These are phyloP conservation scores for Zosterops borbonicus DNA, from an alignment of 2,113 vertebrate genomes.

Conservation along the genomic window DNA sequence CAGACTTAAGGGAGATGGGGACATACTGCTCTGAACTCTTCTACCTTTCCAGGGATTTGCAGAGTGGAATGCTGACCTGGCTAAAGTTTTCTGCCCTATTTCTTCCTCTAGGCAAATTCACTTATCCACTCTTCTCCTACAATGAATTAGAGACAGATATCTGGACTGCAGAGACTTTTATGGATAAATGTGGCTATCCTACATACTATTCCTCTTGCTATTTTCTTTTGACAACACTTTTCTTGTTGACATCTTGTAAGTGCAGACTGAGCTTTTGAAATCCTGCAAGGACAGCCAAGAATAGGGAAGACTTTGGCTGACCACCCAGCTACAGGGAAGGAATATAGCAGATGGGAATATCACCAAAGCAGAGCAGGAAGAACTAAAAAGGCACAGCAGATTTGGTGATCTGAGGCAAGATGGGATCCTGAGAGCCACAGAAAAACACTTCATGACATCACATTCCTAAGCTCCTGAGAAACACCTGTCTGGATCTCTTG, in stretches of 20 bases:
- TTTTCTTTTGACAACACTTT: neutral
- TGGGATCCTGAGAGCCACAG: neutral
- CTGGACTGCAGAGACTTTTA: neutral
- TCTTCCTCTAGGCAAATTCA: neutral
- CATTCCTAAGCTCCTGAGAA: neutral
- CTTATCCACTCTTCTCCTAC: neutral
- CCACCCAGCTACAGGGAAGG: neutral
- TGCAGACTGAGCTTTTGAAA: neutral
- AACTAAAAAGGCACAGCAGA: neutral
- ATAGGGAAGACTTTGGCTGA: neutral
- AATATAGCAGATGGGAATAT: neutral
- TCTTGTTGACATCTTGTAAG: neutral
- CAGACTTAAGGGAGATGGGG: neutral
- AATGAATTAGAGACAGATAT: neutral
- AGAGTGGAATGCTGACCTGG: neutral
- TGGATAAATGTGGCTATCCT: neutral
- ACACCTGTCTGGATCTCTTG: neutral
- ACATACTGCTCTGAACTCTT: neutral
- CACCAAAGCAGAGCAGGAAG: neutral
- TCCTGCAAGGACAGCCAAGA: neutral
- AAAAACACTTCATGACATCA: neutral
- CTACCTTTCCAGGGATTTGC: neutral
- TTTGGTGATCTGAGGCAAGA: neutral
- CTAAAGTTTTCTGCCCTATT: neutral
- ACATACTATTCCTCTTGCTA: neutral